phyloP scores from a whole-genome alignment of 2,888 invertebrate genomes.

The Trichogramma dendrolimi region DNA sequence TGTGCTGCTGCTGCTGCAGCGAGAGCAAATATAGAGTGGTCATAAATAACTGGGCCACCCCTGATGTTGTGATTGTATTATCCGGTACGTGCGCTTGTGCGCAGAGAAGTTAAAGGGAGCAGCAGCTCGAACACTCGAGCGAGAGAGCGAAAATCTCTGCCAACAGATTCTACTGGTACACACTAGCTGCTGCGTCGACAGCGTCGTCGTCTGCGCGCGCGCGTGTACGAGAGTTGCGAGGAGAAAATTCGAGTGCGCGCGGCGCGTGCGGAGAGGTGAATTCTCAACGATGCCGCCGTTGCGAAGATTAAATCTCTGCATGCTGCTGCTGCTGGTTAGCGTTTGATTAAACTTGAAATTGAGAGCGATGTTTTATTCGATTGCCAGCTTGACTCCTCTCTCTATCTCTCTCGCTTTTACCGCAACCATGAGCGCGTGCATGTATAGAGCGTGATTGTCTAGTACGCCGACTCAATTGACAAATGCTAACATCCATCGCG shows the following conservation, averaged over 20 bases:
- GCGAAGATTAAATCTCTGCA: constrained; percentile 23
- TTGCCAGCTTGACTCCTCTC: constrained; percentile 32
- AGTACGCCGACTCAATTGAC: too few species aligned
- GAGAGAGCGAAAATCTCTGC: too few species aligned
- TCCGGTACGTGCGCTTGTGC: constrained; percentile 41
- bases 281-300: constrained; percentile 20
- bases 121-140: too few species aligned
- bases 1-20: too few species aligned
- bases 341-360: constrained; percentile 52
- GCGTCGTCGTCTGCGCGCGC: too few species aligned
- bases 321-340: constrained; percentile 48
- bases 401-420: constrained; percentile 11
- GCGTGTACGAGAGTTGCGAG: neutral
- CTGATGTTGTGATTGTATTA: constrained; percentile 51
- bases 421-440: constrained; percentile 26
- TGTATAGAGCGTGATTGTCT: neutral
- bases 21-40: constrained; percentile 42
- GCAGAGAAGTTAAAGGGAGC: constrained; percentile 25
- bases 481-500: too few species aligned
- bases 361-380: constrained; percentile 46
- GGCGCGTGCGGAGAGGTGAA: neutral
- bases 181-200: too few species aligned
- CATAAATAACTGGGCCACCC: constrained; percentile 51
- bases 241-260: too few species aligned
- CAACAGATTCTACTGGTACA: too few species aligned